phyloP scores from a whole-genome alignment of 2,888 invertebrate genomes.

The Nycteola revayana region DNA sequence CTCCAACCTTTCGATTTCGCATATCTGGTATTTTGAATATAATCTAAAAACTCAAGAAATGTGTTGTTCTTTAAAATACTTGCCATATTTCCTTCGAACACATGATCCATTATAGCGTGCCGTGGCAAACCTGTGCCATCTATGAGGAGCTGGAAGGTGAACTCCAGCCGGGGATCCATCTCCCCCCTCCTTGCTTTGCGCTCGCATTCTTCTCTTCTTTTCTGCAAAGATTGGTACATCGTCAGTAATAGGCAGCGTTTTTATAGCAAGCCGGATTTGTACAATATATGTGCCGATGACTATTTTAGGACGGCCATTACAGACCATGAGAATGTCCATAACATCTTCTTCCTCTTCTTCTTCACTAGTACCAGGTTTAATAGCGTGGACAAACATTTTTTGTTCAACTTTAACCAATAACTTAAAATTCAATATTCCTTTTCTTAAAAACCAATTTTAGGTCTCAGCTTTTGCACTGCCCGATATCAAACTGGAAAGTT shows the following conservation, averaged over 20 bases:
- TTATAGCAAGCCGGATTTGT: no score
- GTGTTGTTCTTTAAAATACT: no score
- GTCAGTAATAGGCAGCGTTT: slow-evolving; percentile 1
- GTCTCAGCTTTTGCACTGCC: slow-evolving; percentile 3
- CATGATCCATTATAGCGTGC: slow-evolving; percentile 94
- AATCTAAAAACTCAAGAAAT: no score
- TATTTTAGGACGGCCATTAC: no score
- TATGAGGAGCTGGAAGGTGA: slow-evolving; percentile 93
- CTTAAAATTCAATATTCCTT: no score
- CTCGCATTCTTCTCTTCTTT: slow-evolving; percentile 95
- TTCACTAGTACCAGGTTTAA: slow-evolving; percentile 78
- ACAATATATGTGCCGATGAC: no score
- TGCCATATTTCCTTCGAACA: slow-evolving; percentile 95
- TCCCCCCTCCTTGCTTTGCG: slow-evolving; percentile 94
- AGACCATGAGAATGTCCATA: slow-evolving; percentile 73
- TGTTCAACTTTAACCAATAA: background rate
- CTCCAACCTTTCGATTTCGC: no score
- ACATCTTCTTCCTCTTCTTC: slow-evolving; percentile 83
- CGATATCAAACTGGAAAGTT: slow-evolving; percentile 9
- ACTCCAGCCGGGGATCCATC: slow-evolving; percentile 95
- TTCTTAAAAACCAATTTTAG: background rate
- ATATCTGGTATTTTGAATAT: no score
- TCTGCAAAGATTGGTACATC: slow-evolving; percentile 46
- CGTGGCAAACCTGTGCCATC: slow-evolving; percentile 91
- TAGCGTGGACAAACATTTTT: slow-evolving; percentile 82